A percentile compares a stretch with the other conserved stretches of the same genome.
These are phyloP conservation scores for Mus minutoides DNA, from an alignment of 2,797 vertebrate genomes.

Conservation along the genomic window DNA sequence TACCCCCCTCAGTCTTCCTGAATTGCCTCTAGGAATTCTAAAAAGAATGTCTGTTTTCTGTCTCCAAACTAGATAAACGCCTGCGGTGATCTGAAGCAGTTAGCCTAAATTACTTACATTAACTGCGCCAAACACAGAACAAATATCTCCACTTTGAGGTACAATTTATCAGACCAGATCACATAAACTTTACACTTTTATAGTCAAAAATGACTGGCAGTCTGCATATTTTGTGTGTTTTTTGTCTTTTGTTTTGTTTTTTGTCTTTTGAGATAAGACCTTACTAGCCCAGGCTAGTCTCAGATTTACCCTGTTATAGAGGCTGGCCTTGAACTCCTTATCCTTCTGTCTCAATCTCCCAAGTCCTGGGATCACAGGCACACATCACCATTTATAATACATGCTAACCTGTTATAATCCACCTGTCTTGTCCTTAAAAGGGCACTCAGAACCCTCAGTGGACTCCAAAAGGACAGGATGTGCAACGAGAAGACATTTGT, in stretches of 20 bases:
- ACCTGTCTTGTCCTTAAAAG: background rate
- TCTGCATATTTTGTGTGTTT: background rate
- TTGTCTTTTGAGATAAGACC: background rate
- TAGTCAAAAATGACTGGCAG: background rate
- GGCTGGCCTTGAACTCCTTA: background rate
- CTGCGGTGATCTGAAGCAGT: background rate
- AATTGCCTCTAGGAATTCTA: background rate
- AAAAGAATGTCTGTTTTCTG: constrained; percentile 11
- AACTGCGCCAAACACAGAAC: background rate
- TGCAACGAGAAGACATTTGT: background rate
- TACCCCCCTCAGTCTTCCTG: background rate
- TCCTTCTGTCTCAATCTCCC: background rate
- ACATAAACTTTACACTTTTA: constrained; percentile 18
- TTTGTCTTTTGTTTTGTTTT: background rate
- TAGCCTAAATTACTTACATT: background rate
- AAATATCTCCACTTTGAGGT: constrained; percentile 10
- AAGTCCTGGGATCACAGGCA: background rate
- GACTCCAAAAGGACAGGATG: background rate
- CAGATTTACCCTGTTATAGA: background rate
- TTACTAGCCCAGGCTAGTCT: background rate
- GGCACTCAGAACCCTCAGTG: background rate
- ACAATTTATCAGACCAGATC: background rate
- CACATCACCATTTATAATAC: background rate
- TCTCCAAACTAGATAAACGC: background rate
- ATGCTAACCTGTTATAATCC: background rate